Evolutionary conservation across 1,140 invertebrate species (phyloP).

Genomic region (Riptortus pedestris): DNA sequence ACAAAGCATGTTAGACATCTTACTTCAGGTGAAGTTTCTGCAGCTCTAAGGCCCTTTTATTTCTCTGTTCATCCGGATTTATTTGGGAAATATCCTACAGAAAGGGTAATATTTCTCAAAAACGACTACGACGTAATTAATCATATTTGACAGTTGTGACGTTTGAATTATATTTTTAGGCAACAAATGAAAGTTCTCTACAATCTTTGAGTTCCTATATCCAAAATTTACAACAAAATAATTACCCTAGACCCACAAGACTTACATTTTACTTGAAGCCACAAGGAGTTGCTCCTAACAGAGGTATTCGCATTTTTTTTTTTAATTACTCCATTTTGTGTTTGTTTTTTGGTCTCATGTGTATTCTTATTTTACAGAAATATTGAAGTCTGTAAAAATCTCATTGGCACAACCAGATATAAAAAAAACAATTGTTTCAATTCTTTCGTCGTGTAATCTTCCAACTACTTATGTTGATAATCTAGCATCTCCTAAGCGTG

Average conservation of each 20-base stretch:
- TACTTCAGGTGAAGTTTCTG: constrained; percentile 69
- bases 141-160: background rate
- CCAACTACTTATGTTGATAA: constrained; percentile 73
- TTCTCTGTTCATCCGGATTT: constrained; percentile 91
- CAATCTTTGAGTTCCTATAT: constrained; percentile 77
- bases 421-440: constrained; percentile 58
- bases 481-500: constrained; percentile 37
- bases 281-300: constrained; percentile 24
- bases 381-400: constrained; percentile 62
- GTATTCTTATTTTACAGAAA: constrained; percentile 45
- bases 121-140: constrained; percentile 20
- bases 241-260: constrained; percentile 45
- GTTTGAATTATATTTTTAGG: constrained; percentile 42
- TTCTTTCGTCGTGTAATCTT: constrained; percentile 69
- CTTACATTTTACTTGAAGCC: constrained; percentile 59
- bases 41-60: constrained; percentile 83
- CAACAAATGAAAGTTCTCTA: constrained; percentile 81
- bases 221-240: constrained; percentile 55
- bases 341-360: too few species aligned
- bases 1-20: constrained; percentile 34
- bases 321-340: too few species aligned
- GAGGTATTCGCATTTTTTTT: constrained; percentile 18
- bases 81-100: constrained; percentile 80
- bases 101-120: constrained; percentile 51
- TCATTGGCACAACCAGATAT: constrained; percentile 55